Evolutionary conservation across 2,888 invertebrate genomes (phyloP).

Genomic region (Hartigia nigra): DNA sequence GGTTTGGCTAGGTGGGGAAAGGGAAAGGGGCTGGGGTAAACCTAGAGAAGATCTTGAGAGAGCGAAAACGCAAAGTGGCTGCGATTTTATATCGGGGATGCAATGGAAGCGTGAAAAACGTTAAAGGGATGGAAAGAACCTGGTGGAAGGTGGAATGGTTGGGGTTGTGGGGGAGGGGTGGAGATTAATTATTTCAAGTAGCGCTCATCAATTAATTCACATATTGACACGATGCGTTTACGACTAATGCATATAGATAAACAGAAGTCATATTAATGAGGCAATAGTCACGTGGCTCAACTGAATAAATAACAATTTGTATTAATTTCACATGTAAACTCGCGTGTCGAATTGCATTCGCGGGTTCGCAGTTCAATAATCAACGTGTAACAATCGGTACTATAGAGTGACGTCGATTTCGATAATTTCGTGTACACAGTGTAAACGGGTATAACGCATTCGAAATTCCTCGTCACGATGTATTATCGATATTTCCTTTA

Average conservation of each 20-base stretch:
- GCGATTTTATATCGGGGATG: too few species aligned
- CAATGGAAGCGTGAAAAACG: neutral
- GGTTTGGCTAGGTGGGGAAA: neutral
- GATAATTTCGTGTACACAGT: too few species aligned
- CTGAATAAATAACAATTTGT: conserved; percentile 46
- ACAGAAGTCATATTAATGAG: conserved; percentile 48
- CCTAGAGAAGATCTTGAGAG: too few species aligned
- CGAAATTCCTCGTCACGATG: too few species aligned
- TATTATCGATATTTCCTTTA: too few species aligned
- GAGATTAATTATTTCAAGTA: neutral
- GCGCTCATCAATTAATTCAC: neutral
- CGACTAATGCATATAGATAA: neutral
- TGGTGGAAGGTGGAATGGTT: too few species aligned
- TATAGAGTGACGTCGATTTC: too few species aligned
- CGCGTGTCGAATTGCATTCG: conserved; percentile 33
- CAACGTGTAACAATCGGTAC: conserved; percentile 42
- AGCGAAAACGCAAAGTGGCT: too few species aligned
- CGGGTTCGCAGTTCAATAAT: conserved; percentile 32
- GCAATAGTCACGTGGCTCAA: conserved; percentile 41
- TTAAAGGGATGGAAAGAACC: neutral
- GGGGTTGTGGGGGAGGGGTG: too few species aligned
- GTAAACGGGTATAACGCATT: too few species aligned
- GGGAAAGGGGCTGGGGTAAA: too few species aligned
- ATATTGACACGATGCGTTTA: neutral
- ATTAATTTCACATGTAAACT: conserved; percentile 49